phyloP scores from a whole-genome alignment of 2,797 vertebrate genomes.

The Pseudochirops corinnae region DNA sequence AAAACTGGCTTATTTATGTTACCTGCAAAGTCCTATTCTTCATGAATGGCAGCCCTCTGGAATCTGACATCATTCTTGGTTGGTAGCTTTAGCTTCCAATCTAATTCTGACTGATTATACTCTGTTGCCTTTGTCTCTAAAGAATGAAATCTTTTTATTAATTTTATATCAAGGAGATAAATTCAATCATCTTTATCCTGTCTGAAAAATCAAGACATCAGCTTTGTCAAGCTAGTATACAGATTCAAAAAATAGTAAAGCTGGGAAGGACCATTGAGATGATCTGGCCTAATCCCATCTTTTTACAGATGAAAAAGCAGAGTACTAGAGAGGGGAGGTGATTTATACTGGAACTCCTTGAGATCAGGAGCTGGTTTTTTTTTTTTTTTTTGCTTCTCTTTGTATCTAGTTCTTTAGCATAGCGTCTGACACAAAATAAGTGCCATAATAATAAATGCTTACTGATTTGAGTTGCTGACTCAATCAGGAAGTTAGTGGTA shows the following conservation, averaged over 20 bases:
- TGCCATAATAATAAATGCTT: neutral
- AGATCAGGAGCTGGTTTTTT: neutral
- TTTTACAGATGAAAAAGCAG: neutral
- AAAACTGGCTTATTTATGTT: slow-evolving; percentile 59
- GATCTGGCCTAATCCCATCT: neutral
- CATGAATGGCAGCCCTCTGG: neutral
- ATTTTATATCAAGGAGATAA: neutral
- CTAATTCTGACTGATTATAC: neutral
- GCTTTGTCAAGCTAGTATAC: neutral
- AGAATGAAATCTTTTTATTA: neutral
- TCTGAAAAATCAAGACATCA: neutral
- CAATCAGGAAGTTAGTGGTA: neutral
- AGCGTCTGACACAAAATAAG: neutral
- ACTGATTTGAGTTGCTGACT: neutral
- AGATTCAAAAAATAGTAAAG: neutral
- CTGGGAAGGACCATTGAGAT: neutral
- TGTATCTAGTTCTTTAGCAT: neutral
- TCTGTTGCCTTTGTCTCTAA: neutral
- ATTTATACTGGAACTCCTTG: neutral
- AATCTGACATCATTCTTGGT: slow-evolving; percentile 19
- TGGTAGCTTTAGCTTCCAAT: neutral
- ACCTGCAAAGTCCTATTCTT: slow-evolving; percentile 46
- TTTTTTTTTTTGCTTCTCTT: neutral
- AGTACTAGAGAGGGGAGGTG: neutral
- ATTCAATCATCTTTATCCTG: neutral